Base-by-base conservation (phyloP, 2,888 invertebrate species). In the Allygus modestus region DNA sequence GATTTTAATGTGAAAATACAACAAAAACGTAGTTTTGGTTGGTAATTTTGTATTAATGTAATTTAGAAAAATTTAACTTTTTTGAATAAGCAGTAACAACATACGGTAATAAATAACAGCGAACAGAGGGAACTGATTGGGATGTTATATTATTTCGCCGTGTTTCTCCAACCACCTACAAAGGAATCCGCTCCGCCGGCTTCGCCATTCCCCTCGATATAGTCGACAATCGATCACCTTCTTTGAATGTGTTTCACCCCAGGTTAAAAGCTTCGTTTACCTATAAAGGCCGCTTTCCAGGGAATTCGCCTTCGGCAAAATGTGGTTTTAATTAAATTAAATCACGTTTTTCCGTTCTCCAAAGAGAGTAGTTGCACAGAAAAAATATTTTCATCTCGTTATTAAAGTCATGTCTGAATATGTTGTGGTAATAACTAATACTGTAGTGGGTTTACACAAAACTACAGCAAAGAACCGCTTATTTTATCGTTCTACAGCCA, bases 211-310 rank as follows among this genome's bases (percentile, higher is more conserved):
- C 69, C 71, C n/a, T n/a, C 28, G 15, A 28, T 15, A 26, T 65
- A 28, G 65, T 28, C 20, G 28, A 37, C 71, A 41, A 71, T 71
- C 71, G 71, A 71, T 71, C 71, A 71, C 7, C 71, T 37, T 20
- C 71, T 71, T 71, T 71, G 71, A 71, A 71, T 71, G 41, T 23
- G n/a, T 41, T 71, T 41, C 28, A 41, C 71, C 41, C 41, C 71
- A 37, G 41, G 71, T 71, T 71, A 71, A 71, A 71, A 71, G 71
- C n/a, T 41, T 71, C 37, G 41, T 15, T 20, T 71, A 20, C 20
- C 41, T 71, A 41, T 20, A 41, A 71, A 41, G 11, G 41, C 11
- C 71, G 41, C 71, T 65, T 65, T 65, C 28, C 31, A 65, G 15
- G 28, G 11, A 28, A 28, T 2, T 65, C n/a, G 58, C 31, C 26